phyloP scores from a whole-genome alignment of 2,888 invertebrate species.

The Dorcus parallelipipedus region DNA sequence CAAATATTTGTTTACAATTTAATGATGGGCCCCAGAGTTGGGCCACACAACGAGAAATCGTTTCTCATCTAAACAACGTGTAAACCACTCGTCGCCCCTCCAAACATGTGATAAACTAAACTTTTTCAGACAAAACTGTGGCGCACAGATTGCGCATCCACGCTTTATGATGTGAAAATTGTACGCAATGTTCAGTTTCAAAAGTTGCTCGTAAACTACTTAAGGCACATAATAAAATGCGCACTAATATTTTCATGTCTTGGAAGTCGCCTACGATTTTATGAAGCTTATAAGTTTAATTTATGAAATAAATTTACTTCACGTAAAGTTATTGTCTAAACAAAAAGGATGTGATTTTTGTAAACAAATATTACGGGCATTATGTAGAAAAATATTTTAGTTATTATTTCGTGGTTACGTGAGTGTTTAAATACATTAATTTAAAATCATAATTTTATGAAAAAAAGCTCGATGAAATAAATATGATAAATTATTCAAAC shows the following conservation, averaged over 20 bases:
- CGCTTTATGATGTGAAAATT: constrained; percentile 17
- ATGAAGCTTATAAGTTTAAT: too few species aligned
- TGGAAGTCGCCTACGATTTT: neutral
- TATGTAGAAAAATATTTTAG: too few species aligned
- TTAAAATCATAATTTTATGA: neutral
- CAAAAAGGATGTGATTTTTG: too few species aligned
- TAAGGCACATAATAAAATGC: neutral
- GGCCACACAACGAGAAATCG: constrained; percentile 29
- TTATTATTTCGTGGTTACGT: too few species aligned
- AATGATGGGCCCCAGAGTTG: constrained; percentile 20
- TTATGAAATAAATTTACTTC: too few species aligned
- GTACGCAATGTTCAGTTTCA: constrained; percentile 1
- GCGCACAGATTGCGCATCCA: constrained; percentile 14
- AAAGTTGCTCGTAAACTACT: neutral
- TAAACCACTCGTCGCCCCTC: constrained; percentile 42
- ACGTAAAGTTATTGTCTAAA: too few species aligned
- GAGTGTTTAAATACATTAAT: too few species aligned
- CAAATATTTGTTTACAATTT: constrained; percentile 20
- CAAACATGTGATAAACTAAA: constrained; percentile 32
- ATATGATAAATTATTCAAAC: neutral
- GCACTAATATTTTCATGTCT: neutral
- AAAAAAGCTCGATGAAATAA: neutral
- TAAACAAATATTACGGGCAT: too few species aligned
- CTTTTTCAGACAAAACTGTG: constrained; percentile 9
- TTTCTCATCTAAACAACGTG: constrained; percentile 42